Conservation (phyloP, 1,140 invertebrate genomes). For the Drosophila ercepeae region DNA sequence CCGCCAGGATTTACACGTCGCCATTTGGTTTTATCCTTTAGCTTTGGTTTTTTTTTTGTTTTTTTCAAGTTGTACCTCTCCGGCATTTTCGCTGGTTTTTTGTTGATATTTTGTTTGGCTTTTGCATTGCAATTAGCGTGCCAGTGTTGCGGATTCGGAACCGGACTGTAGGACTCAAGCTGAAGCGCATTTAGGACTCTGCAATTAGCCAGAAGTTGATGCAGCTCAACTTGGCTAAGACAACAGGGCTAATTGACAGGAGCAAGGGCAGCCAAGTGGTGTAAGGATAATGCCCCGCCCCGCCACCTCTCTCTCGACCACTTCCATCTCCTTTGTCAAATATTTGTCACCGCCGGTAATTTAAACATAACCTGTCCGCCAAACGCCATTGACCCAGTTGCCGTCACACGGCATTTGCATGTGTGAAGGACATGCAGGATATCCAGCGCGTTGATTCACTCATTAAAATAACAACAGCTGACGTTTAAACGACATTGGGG, state of each 20-base stretch:
- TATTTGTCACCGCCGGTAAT: constrained; percentile 11
- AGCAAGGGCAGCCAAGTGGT: constrained; percentile 4
- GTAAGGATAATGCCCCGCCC: constrained; percentile 8
- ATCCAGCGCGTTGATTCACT: constrained; percentile 53
- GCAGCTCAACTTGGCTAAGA: constrained; percentile 61
- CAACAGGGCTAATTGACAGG: constrained; percentile 63
- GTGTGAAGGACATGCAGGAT: constrained; percentile 38
- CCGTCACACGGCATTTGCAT: constrained; percentile 22
- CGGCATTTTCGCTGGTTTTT: constrained; percentile 23
- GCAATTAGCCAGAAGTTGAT: constrained; percentile 68
- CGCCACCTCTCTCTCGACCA: background rate
- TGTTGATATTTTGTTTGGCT: constrained; percentile 67
- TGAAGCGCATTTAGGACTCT: constrained; percentile 57
- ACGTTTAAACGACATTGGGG: constrained; percentile 52
- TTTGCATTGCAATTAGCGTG: constrained; percentile 75
- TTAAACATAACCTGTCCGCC: constrained; percentile 48
- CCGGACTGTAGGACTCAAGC: constrained; percentile 37
- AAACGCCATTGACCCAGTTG: constrained; percentile 51
- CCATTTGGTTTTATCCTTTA: constrained; percentile 16
- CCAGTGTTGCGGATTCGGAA: constrained; percentile 45
- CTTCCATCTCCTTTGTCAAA: background rate
- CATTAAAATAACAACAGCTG: constrained; percentile 67
- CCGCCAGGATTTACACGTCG: constrained; percentile 61
- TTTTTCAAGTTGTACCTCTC: constrained; percentile 2
- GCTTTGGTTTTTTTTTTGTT: constrained; percentile 24